Conservation (phyloP, 2,113 vertebrate species). For the Mus pahari region DNA sequence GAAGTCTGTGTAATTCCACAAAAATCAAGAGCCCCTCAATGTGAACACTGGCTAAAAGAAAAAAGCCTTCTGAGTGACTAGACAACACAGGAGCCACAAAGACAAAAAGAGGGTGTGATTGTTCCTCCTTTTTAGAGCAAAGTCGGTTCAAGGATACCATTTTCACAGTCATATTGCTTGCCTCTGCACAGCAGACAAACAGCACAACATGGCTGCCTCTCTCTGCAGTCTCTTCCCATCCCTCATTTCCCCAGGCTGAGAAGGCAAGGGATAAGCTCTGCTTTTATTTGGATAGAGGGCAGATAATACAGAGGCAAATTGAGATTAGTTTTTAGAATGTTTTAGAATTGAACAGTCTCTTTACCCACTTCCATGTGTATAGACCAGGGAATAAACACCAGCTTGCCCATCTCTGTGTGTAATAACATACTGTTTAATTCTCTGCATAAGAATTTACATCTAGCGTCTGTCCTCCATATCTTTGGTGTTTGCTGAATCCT, state of each 20-base stretch:
- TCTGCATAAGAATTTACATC: conserved; percentile 36
- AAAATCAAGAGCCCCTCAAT: conserved; percentile 32
- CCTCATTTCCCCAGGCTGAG: conserved; percentile 40
- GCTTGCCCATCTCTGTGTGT: conserved; percentile 7
- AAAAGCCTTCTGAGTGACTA: conserved; percentile 43
- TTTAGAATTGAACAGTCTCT: conserved; percentile 37
- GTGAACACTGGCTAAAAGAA: conserved; percentile 54
- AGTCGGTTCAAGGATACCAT: conserved; percentile 64
- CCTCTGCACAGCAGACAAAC: not conserved
- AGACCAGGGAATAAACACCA: not conserved
- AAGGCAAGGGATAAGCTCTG: conserved; percentile 48
- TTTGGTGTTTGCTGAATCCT: conserved; percentile 25
- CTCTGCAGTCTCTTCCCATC: not conserved
- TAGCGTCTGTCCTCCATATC: conserved; percentile 11
- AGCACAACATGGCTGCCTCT: conserved; percentile 63
- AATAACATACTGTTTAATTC: conserved; percentile 57
- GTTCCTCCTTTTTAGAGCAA: conserved; percentile 50
- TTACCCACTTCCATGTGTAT: conserved; percentile 2
- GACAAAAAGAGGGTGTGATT: conserved; percentile 50
- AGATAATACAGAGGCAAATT: not conserved
- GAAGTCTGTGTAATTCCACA: conserved; percentile 34
- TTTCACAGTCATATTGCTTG: conserved; percentile 40
- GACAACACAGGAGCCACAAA: conserved; percentile 25
- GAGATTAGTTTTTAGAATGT: conserved; percentile 46
- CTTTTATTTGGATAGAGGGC: conserved; percentile 46